Evolutionary conservation across 2,113 vertebrate genomes (phyloP), one percentile per base, ranked within the genome.

Genomic region (Zapus hudsonius): DNA sequence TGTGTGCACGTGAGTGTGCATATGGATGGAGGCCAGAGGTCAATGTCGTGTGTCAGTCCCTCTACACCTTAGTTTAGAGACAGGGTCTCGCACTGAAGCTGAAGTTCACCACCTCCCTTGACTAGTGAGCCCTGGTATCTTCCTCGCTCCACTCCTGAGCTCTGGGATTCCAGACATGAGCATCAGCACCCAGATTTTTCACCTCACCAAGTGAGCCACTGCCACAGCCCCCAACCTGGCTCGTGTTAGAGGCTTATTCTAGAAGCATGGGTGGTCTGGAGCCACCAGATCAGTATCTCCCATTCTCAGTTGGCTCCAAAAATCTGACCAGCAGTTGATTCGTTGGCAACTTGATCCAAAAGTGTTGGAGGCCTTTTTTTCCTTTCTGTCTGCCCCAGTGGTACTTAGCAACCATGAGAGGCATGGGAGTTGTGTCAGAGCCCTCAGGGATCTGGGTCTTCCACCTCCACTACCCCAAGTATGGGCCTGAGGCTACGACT

Each of bases 401-500:
- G 72, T 25, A 4, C 16, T 15, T 3, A 59, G 23, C 72, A 87
- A 40, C 61, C 38, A 7, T 12, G 10, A 0, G 0, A 69, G 67
- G 64, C 73, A 63, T 4, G 7, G 0, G 70, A 22, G 20, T 61
- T 23, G 4, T 19, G 29, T 36, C 3, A 22, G 69, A 70, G 36
- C 17, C 20, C 38, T 42, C 66, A 5, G 0, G 31, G 36, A 38
- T 38, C 85, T 42, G n/a, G 19, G n/a, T n/a, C 40, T 31, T 38
- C 25, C 70, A 63, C 72, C 38, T 63, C n/a, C 36, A 1, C 29
- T 19, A n/a, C 0, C 16, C 87, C 33, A 11, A 67, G 63, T 42
- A 8, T 0, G 0, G 38, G 9, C 42, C 15, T 2, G 19, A 15
- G 15, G 27, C 38, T 19, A 19, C 61, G 59, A n/a, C 20, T 16